A percentile compares a stretch with the other conserved stretches of the same genome.
Evolutionary conservation across 1,140 invertebrate species (phyloP).

Genomic region (Acromyrmex charruanus): DNA sequence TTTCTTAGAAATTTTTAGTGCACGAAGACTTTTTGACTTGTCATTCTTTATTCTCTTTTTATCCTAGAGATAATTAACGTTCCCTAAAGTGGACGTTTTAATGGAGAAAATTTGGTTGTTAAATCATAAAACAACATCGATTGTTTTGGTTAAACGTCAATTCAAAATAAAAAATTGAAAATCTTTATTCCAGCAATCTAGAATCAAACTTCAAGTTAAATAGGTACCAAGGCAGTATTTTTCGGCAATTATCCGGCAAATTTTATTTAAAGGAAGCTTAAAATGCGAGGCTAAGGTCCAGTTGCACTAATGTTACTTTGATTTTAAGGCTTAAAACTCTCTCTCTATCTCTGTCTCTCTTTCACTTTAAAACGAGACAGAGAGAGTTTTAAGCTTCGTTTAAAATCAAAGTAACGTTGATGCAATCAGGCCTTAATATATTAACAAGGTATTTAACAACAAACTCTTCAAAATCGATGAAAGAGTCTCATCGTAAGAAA

Average conservation of each 20-base stretch:
- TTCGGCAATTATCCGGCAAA: constrained; percentile 15
- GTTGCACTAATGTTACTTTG: too few relatives aligned
- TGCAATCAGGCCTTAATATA: constrained; percentile 2
- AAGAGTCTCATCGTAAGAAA: constrained; percentile 37
- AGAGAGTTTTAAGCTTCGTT: too few relatives aligned
- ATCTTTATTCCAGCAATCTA: background rate
- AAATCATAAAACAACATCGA: background rate
- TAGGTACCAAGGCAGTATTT: background rate
- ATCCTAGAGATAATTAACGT: background rate
- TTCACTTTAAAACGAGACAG: too few relatives aligned
- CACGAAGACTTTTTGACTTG: background rate
- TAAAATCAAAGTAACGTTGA: too few relatives aligned
- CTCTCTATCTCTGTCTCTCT: too few relatives aligned
- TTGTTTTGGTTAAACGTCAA: background rate
- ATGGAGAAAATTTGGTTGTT: background rate
- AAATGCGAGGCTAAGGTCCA: background rate
- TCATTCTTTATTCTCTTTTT: background rate
- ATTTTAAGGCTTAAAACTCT: too few relatives aligned
- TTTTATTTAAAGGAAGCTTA: constrained; percentile 17
- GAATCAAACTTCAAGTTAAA: background rate
- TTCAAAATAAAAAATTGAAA: constrained; percentile 3
- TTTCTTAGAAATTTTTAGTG: background rate
- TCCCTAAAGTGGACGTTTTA: background rate
- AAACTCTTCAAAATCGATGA: constrained; percentile 31
- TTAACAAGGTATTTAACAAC: constrained; percentile 60